These are phyloP conservation scores for Unio pictorum DNA, from an alignment of 2,888 invertebrate species.

Conservation along the genomic window DNA sequence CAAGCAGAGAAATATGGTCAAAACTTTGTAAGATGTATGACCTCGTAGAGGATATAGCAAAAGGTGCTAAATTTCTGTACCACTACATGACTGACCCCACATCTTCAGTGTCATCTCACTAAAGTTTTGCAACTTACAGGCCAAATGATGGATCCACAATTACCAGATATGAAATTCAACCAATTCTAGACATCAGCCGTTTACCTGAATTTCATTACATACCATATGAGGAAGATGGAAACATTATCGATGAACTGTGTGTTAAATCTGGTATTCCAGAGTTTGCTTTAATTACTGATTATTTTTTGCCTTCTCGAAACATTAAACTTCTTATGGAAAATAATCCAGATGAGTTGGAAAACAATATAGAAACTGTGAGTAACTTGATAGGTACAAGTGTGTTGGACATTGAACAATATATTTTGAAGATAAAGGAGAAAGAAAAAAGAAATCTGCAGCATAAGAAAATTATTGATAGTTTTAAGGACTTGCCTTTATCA, in stretches of 20 bases:
- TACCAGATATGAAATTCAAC: slow-evolving; percentile 1
- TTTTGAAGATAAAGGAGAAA: no score
- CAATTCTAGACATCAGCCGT: slow-evolving; percentile 1
- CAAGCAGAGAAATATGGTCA: not conserved
- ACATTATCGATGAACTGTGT: not conserved
- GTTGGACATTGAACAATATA: no score
- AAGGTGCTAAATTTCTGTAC: slow-evolving; percentile 1
- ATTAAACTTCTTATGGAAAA: not conserved
- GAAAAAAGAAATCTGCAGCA: no score
- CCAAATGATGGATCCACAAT: not conserved
- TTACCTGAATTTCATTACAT: slow-evolving; percentile 3
- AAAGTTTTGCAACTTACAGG: no score
- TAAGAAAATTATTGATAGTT: no score
- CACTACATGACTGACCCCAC: not conserved
- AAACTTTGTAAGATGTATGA: slow-evolving; percentile 4
- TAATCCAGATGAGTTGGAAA: not conserved
- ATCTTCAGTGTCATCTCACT: no score
- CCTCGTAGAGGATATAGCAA: not conserved
- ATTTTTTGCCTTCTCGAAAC: not conserved
- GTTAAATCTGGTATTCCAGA: not conserved
- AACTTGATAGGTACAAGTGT: no score
- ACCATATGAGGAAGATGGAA: not conserved
- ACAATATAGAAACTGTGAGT: no score
- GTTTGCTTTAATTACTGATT: not conserved
- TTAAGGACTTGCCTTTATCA: no score